These are phyloP conservation scores for Epinephelus lanceolatus DNA, from an alignment of 2,113 vertebrate genomes.

Conservation along the genomic window DNA sequence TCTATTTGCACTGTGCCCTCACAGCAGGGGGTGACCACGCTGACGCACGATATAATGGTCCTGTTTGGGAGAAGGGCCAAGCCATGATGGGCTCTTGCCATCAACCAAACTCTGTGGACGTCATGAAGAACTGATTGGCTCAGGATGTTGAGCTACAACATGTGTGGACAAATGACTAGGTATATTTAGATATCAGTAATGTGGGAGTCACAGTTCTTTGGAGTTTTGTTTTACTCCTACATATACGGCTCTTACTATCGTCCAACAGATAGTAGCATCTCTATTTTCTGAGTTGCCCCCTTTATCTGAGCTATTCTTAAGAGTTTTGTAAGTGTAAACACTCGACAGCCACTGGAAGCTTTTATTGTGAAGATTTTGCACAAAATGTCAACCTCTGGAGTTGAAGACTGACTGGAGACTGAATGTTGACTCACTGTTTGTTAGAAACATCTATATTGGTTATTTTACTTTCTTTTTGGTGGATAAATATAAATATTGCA, in stretches of 20 bases:
- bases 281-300: not conserved
- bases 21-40: constrained; percentile 34
- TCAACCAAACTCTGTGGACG: constrained; percentile 1
- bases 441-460: not conserved
- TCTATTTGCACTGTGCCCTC: constrained; percentile 30
- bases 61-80: constrained; percentile 24
- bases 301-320: constrained; percentile 6
- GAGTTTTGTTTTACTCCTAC: not conserved
- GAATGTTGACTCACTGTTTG: not conserved
- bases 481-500: not conserved
- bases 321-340: not conserved
- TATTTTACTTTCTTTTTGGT: not conserved
- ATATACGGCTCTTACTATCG: not conserved
- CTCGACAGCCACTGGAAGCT: constrained; percentile 4
- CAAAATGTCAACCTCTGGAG: not conserved
- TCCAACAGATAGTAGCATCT: constrained; percentile 7
- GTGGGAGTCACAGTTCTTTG: too few species aligned
- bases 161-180: not conserved
- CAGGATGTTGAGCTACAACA: not conserved
- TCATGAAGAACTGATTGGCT: constrained; percentile 32
- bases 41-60: constrained; percentile 23
- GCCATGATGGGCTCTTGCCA: constrained; percentile 8
- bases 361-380: not conserved
- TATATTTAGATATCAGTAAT: constrained; percentile 9
- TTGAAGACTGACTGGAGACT: not conserved